These are phyloP conservation scores for Neomonachus schauinslandi DNA, from an alignment of 2,113 vertebrate species.

Conservation along the genomic window DNA sequence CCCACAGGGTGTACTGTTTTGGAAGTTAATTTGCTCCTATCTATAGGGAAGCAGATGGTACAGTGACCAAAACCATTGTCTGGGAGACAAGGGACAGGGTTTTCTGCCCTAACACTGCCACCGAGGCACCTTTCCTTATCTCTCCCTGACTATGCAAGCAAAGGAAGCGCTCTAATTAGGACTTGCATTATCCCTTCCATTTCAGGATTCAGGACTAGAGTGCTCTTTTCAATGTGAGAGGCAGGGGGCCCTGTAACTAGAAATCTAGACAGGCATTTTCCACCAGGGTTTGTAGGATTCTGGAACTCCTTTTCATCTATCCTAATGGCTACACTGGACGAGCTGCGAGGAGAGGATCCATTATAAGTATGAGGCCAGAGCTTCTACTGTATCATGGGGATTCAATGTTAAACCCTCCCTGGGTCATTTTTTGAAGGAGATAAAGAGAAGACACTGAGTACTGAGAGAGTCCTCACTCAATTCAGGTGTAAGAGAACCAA, in stretches of 20 bases:
- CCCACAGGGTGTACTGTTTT: not conserved
- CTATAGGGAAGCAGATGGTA: not conserved
- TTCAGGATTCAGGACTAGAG: not conserved
- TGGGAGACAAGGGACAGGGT: not conserved
- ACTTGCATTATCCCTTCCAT: not conserved
- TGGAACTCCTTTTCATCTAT: fast-evolving
- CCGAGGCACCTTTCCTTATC: not conserved
- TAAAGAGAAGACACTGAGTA: not conserved
- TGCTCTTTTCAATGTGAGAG: fast-evolving
- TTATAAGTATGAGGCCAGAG: not conserved
- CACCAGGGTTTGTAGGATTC: fast-evolving
- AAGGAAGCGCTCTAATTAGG: not conserved
- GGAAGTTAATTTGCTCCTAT: not conserved
- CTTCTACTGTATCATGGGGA: no score
- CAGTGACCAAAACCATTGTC: fast-evolving
- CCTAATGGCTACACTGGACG: fast-evolving
- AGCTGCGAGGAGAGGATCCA: fast-evolving
- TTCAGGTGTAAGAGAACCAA: not conserved
- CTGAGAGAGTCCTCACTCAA: not conserved
- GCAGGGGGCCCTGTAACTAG: not conserved
- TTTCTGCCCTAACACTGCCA: no score
- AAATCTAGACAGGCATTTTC: not conserved
- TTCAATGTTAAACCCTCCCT: no score
- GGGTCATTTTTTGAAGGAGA: not conserved
- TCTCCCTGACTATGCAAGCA: fast-evolving